Percentiles rank a stretch among this genome's conserved stretches.
Conservation (phyloP, 2,888 invertebrate species). For the Stenodema calcarata region DNA sequence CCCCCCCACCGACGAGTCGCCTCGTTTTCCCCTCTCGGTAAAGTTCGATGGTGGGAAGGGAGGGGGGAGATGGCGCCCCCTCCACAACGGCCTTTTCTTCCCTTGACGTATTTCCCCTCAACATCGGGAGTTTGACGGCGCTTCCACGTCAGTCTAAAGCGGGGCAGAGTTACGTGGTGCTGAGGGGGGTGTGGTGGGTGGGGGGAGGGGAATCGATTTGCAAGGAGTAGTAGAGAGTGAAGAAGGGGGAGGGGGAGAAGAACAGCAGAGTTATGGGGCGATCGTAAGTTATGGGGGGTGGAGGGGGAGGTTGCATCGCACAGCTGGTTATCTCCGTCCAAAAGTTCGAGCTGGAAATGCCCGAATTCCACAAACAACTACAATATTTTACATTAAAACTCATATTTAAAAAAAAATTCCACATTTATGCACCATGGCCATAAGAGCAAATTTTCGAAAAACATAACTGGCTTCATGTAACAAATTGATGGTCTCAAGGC, state of each 20-base stretch:
- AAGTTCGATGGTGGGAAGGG: no score
- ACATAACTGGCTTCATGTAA: no score
- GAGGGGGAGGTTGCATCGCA: not conserved
- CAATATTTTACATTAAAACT: no score
- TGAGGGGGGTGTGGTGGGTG: not conserved
- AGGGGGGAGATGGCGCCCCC: not conserved
- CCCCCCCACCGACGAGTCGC: conserved; percentile 53
- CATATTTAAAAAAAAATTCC: no score
- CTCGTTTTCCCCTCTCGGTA: conserved; percentile 19
- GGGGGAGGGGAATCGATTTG: not conserved
- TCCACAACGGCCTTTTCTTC: not conserved
- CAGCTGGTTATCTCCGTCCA: not conserved
- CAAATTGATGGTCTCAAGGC: no score
- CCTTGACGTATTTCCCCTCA: not conserved
- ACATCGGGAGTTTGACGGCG: not conserved
- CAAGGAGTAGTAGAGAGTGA: not conserved
- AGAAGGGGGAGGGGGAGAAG: not conserved
- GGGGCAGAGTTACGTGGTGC: not conserved
- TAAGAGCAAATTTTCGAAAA: no score
- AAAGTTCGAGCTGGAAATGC: no score
- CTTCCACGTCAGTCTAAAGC: not conserved
- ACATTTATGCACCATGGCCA: no score
- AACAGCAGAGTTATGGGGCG: not conserved
- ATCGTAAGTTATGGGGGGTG: no score
- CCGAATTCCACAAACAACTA: no score